Base-by-base conservation (phyloP, 2,113 vertebrate genomes). In the Hiodon tergisus region DNA sequence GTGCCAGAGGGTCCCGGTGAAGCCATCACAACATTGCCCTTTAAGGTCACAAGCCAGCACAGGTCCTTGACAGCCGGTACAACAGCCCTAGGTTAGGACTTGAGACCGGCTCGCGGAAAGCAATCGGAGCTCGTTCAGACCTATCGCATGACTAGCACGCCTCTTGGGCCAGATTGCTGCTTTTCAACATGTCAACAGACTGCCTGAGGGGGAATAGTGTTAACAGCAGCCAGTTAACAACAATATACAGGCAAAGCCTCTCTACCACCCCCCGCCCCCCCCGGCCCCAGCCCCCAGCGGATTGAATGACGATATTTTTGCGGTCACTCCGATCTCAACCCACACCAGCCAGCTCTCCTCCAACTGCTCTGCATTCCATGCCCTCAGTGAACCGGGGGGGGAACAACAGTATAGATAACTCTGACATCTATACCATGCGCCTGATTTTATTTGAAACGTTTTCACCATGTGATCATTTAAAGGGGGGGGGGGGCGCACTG, bases 301-400 rank as follows among this genome's bases (percentile, higher is more conserved):
- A 65, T 69, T 16, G 31, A 11, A 58, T 63, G 68, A 9, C 16
- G 75, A 76, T 76, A 76, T 76, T 76, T 76, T 71, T 76, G 71
- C n/a, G 69, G 11, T n/a, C 5, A 14, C 53, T 53, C 65, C 57
- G 14, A 16, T 77, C 72, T 61, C 52, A 31, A 48, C n/a, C 52
- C n/a, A 52, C 69, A 58, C 61, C 47, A 31, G 53, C 62, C n/a
- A 60, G 52, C 0, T 10, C 51, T 63, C 10, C n/a, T 66, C 11
- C 73, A 51, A 51, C 14, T 51, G 11, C 53, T 52, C 47, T 65
- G 4, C 47, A 47, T 66, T 16, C 57, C 13, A 46, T 59, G 17
- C 5, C 2, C 13, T 52, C 6, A 52, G 31, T 31, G 31, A 31
- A 31, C 31, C 31, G 31, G 31, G 31, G 31, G 31, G 31, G 31